Conservation (phyloP, 2,113 vertebrate species). For the Miniopterus natalensis region DNA sequence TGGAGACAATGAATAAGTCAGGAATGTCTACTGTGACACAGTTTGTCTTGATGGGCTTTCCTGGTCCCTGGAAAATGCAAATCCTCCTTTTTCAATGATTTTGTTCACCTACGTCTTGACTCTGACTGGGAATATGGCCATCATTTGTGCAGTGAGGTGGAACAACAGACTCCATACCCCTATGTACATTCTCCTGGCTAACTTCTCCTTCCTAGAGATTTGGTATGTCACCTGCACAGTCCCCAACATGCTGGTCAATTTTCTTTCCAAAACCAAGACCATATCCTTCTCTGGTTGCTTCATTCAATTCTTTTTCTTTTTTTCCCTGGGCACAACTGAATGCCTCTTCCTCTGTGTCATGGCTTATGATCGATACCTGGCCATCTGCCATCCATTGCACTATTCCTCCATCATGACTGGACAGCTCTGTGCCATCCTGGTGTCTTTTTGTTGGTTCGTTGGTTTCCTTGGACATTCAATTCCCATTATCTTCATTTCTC, state of each 20-base stretch:
- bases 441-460: slow-evolving; percentile 70
- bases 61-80: slow-evolving; percentile 67
- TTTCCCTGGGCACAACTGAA: slow-evolving; percentile 71
- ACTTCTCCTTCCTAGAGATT: slow-evolving; percentile 69
- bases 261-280: slow-evolving; percentile 71
- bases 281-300: slow-evolving; percentile 77
- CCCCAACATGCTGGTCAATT: slow-evolving; percentile 74
- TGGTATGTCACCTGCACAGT: slow-evolving; percentile 74
- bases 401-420: slow-evolving; percentile 76
- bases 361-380: slow-evolving; percentile 79
- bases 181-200: slow-evolving; percentile 58
- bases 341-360: slow-evolving; percentile 74
- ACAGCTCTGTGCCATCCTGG: slow-evolving; percentile 53
- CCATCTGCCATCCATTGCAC: slow-evolving; percentile 76
- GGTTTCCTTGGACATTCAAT: slow-evolving; percentile 67
- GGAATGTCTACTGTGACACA: slow-evolving; percentile 61
- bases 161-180: slow-evolving; percentile 66
- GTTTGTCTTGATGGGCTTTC: slow-evolving; percentile 75
- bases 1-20: slow-evolving; percentile 60
- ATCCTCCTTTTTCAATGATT: slow-evolving; percentile 69
- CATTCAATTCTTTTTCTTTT: slow-evolving; percentile 79
- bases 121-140: slow-evolving; percentile 72
- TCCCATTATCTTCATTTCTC: slow-evolving; percentile 58
- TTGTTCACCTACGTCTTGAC: slow-evolving; percentile 68
- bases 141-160: slow-evolving; percentile 72